phyloP scores from a whole-genome alignment of 2,888 invertebrate species.

The Rhamphomyia laevipes region DNA sequence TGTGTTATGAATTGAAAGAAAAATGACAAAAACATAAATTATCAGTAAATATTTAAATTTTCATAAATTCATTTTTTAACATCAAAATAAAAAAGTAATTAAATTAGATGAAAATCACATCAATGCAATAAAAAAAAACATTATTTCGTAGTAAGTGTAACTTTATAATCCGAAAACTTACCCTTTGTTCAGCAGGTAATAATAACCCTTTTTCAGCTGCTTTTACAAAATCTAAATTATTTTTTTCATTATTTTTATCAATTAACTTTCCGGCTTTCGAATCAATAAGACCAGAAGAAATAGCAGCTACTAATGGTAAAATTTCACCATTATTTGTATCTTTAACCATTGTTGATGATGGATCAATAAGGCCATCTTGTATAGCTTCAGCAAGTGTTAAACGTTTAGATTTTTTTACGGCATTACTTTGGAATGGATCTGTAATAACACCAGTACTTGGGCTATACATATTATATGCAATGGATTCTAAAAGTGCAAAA shows the following conservation, averaged over 20 bases:
- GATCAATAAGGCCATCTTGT: conserved; percentile 64
- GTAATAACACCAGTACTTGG: conserved; percentile 69
- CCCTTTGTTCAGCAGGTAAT: conserved; percentile 85
- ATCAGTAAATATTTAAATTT: too few species aligned
- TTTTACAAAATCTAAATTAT: conserved; percentile 60
- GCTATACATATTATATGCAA: conserved; percentile 73
- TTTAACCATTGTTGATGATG: conserved; percentile 75
- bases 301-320: conserved; percentile 61
- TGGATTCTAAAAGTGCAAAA: conserved; percentile 65
- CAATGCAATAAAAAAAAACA: too few species aligned
- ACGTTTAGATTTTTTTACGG: conserved; percentile 49
- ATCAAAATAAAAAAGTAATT: too few species aligned
- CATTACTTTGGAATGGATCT: conserved; percentile 65
- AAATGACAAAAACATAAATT: too few species aligned
- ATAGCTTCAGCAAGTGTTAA: conserved; percentile 67
- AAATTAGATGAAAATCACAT: too few species aligned
- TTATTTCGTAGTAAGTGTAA: too few species aligned
- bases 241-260: conserved; percentile 38
- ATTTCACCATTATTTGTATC: conserved; percentile 61
- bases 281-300: conserved; percentile 61
- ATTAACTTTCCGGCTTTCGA: conserved; percentile 59
- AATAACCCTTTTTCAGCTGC: conserved; percentile 79
- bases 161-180: conserved; percentile 46
- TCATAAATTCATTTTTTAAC: too few species aligned
- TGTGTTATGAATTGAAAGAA: too few species aligned